These are phyloP conservation scores for Megalops atlanticus DNA, from an alignment of 2,113 vertebrate species.

Conservation along the genomic window DNA sequence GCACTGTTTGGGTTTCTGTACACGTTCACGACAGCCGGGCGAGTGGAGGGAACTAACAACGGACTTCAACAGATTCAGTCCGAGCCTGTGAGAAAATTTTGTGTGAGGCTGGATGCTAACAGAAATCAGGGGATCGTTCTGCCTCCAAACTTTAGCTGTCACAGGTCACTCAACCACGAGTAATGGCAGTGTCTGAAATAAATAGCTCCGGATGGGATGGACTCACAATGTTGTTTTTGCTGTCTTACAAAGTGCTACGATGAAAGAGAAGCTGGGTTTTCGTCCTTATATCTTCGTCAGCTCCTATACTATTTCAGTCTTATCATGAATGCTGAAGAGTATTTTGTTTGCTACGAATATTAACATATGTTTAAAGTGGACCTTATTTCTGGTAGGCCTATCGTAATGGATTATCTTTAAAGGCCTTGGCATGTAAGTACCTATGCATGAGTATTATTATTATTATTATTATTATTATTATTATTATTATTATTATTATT, in stretches of 20 bases:
- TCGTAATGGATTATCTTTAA: conserved; percentile 32
- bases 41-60: conserved; percentile 46
- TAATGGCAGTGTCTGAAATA: conserved; percentile 25
- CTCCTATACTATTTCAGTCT: neutral
- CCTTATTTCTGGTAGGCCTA: conserved; percentile 9
- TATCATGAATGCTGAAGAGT: neutral
- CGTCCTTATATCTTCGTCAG: conserved; percentile 43
- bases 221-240: conserved; percentile 19
- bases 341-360: neutral
- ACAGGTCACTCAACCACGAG: conserved; percentile 40
- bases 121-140: conserved; percentile 26
- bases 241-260: conserved; percentile 26
- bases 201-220: conserved; percentile 27
- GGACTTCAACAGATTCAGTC: conserved; percentile 55
- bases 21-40: conserved; percentile 52
- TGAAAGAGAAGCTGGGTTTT: conserved; percentile 23
- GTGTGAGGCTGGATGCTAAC: conserved; percentile 46
- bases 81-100: conserved; percentile 53
- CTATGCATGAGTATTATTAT: neutral
- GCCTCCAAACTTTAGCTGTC: conserved; percentile 27
- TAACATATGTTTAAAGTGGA: conserved; percentile 25
- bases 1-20: conserved; percentile 61
- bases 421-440: conserved; percentile 33
- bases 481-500: neutral
- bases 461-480: neutral